These are phyloP conservation scores for Macaria liturata DNA, from an alignment of 2,888 invertebrate species.

Conservation along the genomic window DNA sequence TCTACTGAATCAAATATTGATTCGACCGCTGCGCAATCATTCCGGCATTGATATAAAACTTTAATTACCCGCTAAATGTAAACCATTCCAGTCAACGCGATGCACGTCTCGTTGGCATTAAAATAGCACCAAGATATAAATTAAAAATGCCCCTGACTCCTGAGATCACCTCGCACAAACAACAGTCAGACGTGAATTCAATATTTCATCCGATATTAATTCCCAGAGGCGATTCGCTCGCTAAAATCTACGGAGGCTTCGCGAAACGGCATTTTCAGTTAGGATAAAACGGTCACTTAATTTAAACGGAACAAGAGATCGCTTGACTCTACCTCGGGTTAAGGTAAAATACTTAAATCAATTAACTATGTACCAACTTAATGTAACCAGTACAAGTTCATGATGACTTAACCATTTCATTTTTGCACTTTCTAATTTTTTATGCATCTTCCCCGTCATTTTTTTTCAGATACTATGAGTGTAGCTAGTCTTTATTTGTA, in stretches of 20 bases:
- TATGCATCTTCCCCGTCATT: too few relatives aligned
- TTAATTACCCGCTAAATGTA: conserved; percentile 70
- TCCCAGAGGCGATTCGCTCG: conserved; percentile 17
- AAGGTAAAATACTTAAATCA: too few relatives aligned
- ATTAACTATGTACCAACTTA: too few relatives aligned
- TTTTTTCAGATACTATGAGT: too few relatives aligned
- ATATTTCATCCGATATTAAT: conserved; percentile 27
- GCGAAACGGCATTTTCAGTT: conserved; percentile 6
- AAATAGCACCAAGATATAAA: conserved; percentile 67
- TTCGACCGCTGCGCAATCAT: conserved; percentile 59
- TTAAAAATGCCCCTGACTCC: conserved; percentile 40
- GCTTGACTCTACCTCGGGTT: too few relatives aligned
- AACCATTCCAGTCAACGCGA: conserved; percentile 66
- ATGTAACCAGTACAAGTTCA: too few relatives aligned
- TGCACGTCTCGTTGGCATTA: conserved; percentile 63
- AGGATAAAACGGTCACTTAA: conserved; percentile 1
- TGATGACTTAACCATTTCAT: too few relatives aligned
- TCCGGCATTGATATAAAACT: conserved; percentile 67
- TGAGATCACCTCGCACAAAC: conserved; percentile 29
- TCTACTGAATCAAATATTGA: conserved; percentile 46
- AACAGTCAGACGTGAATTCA: conserved; percentile 30
- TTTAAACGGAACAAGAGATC: background rate
- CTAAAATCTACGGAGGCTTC: conserved; percentile 21
- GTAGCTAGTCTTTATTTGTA: too few relatives aligned
- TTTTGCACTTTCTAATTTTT: too few relatives aligned